Evolutionary conservation across 2,888 invertebrate species (phyloP), one percentile per base, ranked within the genome.

Genomic region (Eugnorisma glareosa): DNA sequence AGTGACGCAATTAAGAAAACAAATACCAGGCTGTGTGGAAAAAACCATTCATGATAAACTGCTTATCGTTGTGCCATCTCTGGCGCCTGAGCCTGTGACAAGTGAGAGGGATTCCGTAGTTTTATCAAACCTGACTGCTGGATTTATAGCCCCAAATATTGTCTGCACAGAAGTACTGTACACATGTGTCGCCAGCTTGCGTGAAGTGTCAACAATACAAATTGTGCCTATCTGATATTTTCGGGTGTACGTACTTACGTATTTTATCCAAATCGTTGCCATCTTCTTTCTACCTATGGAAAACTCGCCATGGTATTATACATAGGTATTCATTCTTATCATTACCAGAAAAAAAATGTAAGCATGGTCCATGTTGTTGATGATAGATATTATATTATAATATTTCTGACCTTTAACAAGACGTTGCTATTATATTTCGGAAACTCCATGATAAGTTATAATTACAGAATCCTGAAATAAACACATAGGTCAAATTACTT

Each of bases 71-170:
- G 28, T 77, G n/a, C 63, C 77, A 54, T 45, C 15, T 45, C 24
- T 45, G 31, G 43, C 15, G 43, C 54, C 37, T 63, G 48, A 78
- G 43, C 28, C 24, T 28, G 61, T 77, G 77, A 77, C 18, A 77
- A 77, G 64, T 77, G 54, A 64, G 79, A 73, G 28, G n/a, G n/a
- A 67, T 79, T 61, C 40, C 4, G 15, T 54, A 45, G 66, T 80
- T 76, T 67, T 59, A 66, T 80, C 40, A 68, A 80, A 69, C 48
- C 40, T 69, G 68, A n/a, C 80, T 48, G 35, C 63, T 43, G 31
- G 66, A 82, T 82, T 69, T 79, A 79, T 75, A 48, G 61, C 71
- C 35, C 21, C 59, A 68, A 74, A 82, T 75, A 68, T 79, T 82
- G 79, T 59, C 45, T 35, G 71, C 51, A 67, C 64, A 54, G 40